Evolutionary conservation across 2,113 vertebrate species (phyloP).

Genomic region (Trinectes maculatus): DNA sequence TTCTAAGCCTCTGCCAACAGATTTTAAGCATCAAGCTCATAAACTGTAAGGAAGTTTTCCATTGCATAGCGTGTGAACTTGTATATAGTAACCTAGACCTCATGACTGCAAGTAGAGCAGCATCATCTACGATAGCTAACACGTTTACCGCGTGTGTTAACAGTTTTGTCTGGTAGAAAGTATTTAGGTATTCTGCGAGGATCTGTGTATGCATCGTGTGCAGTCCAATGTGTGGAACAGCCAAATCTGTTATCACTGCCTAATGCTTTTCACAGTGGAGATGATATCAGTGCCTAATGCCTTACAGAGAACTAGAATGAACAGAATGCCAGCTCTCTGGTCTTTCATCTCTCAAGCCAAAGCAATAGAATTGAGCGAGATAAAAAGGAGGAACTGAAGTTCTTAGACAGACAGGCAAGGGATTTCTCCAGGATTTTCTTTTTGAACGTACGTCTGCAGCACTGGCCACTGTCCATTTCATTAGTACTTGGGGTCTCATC

Average conservation of each 20-base stretch:
- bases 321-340: conserved; percentile 45
- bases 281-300: conserved; percentile 45
- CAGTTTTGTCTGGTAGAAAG: conserved; percentile 42
- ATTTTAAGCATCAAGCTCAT: neutral
- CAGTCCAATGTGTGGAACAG: conserved; percentile 61
- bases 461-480: conserved; percentile 70
- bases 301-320: conserved; percentile 49
- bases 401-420: conserved; percentile 47
- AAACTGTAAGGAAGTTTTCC: conserved; percentile 1
- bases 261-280: conserved; percentile 60
- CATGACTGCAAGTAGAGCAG: neutral
- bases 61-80: neutral
- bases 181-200: conserved; percentile 46
- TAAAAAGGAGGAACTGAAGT: conserved; percentile 39
- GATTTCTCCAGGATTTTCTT: conserved; percentile 40
- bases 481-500: conserved; percentile 56
- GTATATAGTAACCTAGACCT: conserved; percentile 17
- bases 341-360: conserved; percentile 62
- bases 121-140: conserved; percentile 20
- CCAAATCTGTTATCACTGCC: conserved; percentile 58
- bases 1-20: neutral
- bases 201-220: conserved; percentile 63
- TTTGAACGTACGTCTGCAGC: conserved; percentile 23
- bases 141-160: conserved; percentile 33
- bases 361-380: conserved; percentile 42